Evolutionary conservation across 2,797 vertebrate species (phyloP).

Genomic region (Rhinichthys osculus): DNA sequence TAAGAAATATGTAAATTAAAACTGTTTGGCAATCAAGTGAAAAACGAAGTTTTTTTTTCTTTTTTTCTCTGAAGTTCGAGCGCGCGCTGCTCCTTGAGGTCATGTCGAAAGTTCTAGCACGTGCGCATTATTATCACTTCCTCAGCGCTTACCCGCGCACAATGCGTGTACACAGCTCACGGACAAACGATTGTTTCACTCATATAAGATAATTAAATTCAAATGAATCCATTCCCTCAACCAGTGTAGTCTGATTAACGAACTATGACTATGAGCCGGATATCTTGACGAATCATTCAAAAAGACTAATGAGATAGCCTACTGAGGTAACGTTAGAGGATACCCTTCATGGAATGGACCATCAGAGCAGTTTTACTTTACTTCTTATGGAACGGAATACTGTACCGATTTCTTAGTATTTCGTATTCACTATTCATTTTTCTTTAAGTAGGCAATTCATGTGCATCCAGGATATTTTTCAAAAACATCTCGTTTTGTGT

Average conservation of each 20-base stretch:
- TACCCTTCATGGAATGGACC: background rate
- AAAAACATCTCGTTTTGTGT: too few relatives aligned
- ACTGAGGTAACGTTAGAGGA: background rate
- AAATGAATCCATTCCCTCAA: background rate
- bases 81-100: background rate
- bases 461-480: background rate
- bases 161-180: background rate
- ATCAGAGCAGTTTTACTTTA: background rate
- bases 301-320: too few relatives aligned
- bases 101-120: rapidly evolving
- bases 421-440: too few relatives aligned
- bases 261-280: background rate
- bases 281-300: background rate
- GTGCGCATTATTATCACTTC: background rate
- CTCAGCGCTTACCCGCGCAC: too few relatives aligned
- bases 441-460: background rate
- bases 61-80: background rate
- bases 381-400: background rate
- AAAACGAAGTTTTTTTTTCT: background rate
- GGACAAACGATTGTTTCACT: too few relatives aligned
- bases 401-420: background rate
- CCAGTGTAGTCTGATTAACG: background rate
- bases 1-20: background rate
- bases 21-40: background rate
- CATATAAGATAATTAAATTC: background rate